These are phyloP conservation scores for Smittia sp. DNA, from an alignment of 2,888 invertebrate genomes.

Conservation along the genomic window DNA sequence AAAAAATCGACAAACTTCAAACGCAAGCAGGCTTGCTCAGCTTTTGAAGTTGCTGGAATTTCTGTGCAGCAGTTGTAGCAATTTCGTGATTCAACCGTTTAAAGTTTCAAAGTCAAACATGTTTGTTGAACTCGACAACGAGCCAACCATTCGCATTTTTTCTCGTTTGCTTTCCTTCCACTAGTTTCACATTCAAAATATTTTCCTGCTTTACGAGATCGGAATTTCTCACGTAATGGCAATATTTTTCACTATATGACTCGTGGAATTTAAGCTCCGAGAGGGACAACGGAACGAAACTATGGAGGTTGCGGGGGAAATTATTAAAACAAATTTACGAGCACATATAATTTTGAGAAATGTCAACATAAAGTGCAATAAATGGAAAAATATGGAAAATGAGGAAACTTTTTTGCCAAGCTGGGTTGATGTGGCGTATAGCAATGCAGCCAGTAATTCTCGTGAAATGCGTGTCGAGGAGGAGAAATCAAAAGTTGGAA, in stretches of 20 bases:
- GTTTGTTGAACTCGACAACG: conserved; percentile 6
- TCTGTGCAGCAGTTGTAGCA: too few species aligned
- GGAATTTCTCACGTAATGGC: conserved; percentile 34
- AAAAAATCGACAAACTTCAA: background rate
- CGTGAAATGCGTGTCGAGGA: background rate
- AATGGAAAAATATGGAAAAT: conserved; percentile 7
- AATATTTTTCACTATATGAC: conserved; percentile 34
- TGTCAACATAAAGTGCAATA: conserved; percentile 40
- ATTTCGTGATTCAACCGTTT: background rate
- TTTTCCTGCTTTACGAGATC: background rate
- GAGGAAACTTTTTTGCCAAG: background rate
- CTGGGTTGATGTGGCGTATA: background rate
- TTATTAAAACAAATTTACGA: conserved; percentile 38
- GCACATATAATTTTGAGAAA: conserved; percentile 21
- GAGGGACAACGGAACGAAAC: background rate
- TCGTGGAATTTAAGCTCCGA: background rate
- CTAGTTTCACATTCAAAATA: background rate
- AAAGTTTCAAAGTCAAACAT: background rate
- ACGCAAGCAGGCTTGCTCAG: background rate
- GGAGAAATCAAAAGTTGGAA: background rate
- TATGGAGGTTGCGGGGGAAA: background rate
- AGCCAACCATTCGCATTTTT: background rate
- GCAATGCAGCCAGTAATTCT: background rate
- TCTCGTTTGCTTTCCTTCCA: background rate
- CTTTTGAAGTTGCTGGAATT: too few species aligned